These are phyloP conservation scores for Chrysodeixis includens DNA, from an alignment of 2,888 invertebrate species.

Conservation along the genomic window DNA sequence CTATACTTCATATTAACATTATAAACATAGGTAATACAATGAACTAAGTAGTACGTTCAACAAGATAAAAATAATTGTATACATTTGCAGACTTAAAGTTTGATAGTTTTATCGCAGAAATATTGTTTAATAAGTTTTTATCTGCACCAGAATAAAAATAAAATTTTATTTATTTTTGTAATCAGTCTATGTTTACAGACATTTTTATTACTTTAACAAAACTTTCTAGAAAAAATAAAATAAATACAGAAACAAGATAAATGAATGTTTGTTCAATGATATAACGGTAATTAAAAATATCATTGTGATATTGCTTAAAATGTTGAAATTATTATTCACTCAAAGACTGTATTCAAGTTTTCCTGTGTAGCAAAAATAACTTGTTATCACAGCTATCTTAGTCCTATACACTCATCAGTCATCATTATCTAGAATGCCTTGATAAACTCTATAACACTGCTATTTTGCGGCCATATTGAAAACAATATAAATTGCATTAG, in stretches of 20 bases:
- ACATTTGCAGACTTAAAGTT: background rate
- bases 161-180: background rate
- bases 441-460: conserved; percentile 63
- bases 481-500: conserved; percentile 44
- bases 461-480: conserved; percentile 38
- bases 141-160: background rate
- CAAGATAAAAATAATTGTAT: background rate
- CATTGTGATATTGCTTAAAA: background rate
- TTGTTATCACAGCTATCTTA: conserved; percentile 72
- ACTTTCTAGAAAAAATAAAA: conserved; percentile 23
- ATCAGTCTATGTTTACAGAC: conserved; percentile 1
- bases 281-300: background rate
- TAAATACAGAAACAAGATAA: conserved; percentile 8
- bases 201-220: conserved; percentile 14
- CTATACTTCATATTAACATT: background rate
- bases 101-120: background rate
- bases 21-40: background rate
- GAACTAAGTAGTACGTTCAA: background rate
- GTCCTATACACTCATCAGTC: conserved; percentile 74
- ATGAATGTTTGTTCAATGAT: conserved; percentile 11
- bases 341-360: conserved; percentile 24
- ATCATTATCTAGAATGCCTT: conserved; percentile 74
- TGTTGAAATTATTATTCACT: conserved; percentile 12
- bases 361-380: conserved; percentile 50
- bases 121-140: background rate